A percentile compares a stretch with the other conserved stretches of the same genome.
Evolutionary conservation across 2,888 invertebrate genomes (phyloP).

Genomic region (Tipula lateralis): DNA sequence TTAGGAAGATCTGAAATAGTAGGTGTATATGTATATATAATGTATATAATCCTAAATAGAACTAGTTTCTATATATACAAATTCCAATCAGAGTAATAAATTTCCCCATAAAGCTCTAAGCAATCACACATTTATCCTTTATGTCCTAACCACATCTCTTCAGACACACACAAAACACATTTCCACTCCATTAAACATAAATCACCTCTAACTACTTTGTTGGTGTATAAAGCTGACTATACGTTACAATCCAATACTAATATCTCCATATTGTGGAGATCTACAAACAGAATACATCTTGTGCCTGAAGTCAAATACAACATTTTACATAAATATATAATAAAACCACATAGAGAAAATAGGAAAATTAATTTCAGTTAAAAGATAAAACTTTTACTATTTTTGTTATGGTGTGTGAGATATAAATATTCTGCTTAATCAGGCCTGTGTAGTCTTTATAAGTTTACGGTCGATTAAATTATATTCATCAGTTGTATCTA

Average conservation of each 20-base stretch:
- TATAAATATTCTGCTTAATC: background rate
- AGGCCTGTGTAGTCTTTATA: background rate
- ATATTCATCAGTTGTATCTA: no score
- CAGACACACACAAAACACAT: background rate
- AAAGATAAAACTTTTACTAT: background rate
- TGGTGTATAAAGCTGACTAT: background rate
- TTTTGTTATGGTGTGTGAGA: background rate
- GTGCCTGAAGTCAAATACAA: background rate
- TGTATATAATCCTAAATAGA: background rate
- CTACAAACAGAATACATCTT: background rate
- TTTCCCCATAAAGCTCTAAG: background rate
- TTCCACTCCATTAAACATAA: conserved; percentile 12
- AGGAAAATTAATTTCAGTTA: background rate
- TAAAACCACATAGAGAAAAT: background rate
- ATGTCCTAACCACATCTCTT: background rate
- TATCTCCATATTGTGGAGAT: background rate
- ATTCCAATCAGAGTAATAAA: background rate
- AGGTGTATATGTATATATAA: no score
- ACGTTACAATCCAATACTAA: background rate
- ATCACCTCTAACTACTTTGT: background rate
- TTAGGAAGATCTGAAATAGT: no score
- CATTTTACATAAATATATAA: background rate
- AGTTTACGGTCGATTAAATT: no score
- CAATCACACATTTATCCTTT: background rate
- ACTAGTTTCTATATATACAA: background rate